Evolutionary conservation across 1,140 invertebrate species (phyloP), one percentile per base, ranked within the genome.

Genomic region (Meloidogyne exigua): DNA sequence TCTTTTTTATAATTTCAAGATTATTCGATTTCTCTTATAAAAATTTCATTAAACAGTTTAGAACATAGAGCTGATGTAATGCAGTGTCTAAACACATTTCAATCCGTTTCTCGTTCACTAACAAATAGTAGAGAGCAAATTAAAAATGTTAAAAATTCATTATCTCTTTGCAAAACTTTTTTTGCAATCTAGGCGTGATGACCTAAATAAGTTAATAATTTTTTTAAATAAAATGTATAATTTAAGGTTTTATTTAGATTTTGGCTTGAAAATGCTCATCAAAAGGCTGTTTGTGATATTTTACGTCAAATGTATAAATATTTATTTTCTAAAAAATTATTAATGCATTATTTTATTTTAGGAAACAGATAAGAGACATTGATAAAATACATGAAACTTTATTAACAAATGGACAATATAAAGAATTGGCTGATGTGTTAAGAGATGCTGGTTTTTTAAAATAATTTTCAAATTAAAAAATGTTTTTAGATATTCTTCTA

Each of bases 81-180:
- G 39, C 91, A 93, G 89, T 93, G 95, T 84, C 92, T 94, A 91
- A 91, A 92, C 85, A 92, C 93, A 79, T 96, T 96, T 88, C 92
- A 91, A 81, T 90, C 89, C 73, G 91, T 95, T n/a, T 93, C 93
- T 36, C 90, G 91, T 57, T 62, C 42, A 26, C 62, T 76, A 28
- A 75, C 76, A 13, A 82, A 91, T 57, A 94, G 95, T 74, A 90
- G 94, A 65, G 92, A 93, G 81, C 92, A 92, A 83, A 92, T 94
- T 72, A 90, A 91, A 78, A 91, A 91, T 7, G 93, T 96, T 0
- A 94, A 94, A 86, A 93, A 94, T 77, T 93, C 95, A 84, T 89
- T 98, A 11, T 91, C 92, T 68, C 93, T 93, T 7, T 97, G 95
- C 88, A 95, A 96, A 87, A 92, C 92, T 25, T 88, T 98, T n/a